Evolutionary conservation across 2,113 vertebrate genomes (phyloP).

Genomic region (Sitta europaea): DNA sequence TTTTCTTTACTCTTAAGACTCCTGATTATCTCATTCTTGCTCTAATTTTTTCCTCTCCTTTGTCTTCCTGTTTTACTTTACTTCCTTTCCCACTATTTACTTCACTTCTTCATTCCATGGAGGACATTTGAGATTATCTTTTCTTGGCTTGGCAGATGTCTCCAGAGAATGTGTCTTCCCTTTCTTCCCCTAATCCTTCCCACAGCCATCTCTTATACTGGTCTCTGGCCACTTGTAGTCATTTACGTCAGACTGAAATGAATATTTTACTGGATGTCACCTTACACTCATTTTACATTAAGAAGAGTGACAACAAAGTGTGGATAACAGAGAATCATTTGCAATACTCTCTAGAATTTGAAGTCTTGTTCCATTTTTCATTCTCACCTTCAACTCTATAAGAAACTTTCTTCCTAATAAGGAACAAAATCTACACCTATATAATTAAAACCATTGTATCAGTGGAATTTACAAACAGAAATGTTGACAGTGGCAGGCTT

Average conservation of each 20-base stretch:
- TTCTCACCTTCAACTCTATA: neutral
- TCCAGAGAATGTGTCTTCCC: neutral
- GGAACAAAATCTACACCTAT: neutral
- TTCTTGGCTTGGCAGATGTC: neutral
- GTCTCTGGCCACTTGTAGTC: neutral
- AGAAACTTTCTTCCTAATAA: neutral
- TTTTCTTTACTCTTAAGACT: neutral
- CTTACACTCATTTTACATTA: neutral
- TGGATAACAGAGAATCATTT: neutral
- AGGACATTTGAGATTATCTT: neutral
- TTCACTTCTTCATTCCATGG: neutral
- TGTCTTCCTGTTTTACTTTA: neutral
- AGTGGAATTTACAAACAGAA: neutral
- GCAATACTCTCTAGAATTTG: neutral
- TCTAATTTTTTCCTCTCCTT: neutral
- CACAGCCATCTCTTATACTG: neutral
- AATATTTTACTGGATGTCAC: neutral
- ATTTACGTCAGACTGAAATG: neutral
- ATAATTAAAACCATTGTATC: neutral
- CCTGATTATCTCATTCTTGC: constrained; percentile 11
- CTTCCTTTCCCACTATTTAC: neutral
- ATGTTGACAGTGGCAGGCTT: neutral
- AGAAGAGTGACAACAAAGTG: neutral
- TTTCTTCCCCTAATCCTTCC: neutral
- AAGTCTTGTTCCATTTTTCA: neutral